Evolutionary conservation across 2,888 invertebrate species (phyloP), one percentile per base, ranked within the genome.

Genomic region (Creontiades dilutus): DNA sequence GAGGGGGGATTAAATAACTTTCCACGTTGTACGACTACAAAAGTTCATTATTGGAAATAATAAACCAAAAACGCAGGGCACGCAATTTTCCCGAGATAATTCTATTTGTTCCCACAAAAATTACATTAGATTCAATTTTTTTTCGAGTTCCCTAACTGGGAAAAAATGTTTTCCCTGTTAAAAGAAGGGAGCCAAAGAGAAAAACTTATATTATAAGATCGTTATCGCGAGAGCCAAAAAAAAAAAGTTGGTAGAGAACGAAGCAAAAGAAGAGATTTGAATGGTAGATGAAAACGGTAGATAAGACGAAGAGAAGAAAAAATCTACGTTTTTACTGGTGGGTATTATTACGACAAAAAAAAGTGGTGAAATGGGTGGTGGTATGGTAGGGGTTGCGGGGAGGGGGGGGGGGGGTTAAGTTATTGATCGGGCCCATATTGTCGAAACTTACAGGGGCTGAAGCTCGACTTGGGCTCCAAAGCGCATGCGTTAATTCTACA

Each of bases 361-460:
- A 37, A 37, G 7, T 7, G 37, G 37, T 37, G 37, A 37, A 37
- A 37, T 2, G 37, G 37, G 2, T 7, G 37, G 37, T 37, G 37
- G n/a, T n/a, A n/a, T n/a, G n/a, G n/a, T n/a, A n/a, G n/a, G n/a
- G n/a, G n/a, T n/a, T 37, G 37, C 52, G 3, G 52, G 52, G 16
- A 2, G 52, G n/a, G n/a, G 57, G 27, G 76, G 14, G 76, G 46
- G 47, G 47, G 28, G 37, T 3, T 76, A 46, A 78, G 78, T 78
- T 78, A 78, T 78, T 78, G 78, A 78, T 78, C 78, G 78, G 19
- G 46, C 78, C 78, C 78, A 78, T 78, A 78, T 78, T 78, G 78
- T 68, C 19, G 23, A 68, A 68, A 68, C 23, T 19, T 23, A 23
- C 19, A 11, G 68, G 68, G 68, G 27, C 27, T 7, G 23, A 68